These are phyloP conservation scores for Oreohelix idahoensis DNA, from an alignment of 1,140 invertebrate species.

Conservation along the genomic window DNA sequence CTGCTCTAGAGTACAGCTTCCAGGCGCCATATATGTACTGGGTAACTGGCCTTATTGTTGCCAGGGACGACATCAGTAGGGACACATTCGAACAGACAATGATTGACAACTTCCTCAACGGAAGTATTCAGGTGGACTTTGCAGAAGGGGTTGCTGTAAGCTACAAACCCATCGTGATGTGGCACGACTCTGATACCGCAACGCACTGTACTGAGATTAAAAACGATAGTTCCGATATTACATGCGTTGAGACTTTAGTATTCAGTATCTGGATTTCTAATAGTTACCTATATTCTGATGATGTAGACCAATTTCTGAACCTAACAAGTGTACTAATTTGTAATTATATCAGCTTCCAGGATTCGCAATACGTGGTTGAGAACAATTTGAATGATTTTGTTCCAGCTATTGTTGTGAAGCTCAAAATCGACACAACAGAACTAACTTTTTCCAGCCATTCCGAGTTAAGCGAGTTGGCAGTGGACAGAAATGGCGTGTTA, in stretches of 20 bases:
- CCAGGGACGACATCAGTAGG: not conserved
- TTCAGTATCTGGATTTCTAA: not conserved
- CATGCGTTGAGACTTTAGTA: not conserved
- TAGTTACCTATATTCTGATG: not conserved
- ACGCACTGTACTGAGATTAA: not conserved
- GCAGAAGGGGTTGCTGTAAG: not conserved
- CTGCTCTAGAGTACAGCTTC: not conserved
- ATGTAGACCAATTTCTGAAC: not conserved
- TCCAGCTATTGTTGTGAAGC: not conserved
- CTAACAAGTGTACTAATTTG: not conserved
- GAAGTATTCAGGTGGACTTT: not conserved
- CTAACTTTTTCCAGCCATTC: not conserved
- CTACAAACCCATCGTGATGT: not conserved
- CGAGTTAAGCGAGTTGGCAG: not conserved
- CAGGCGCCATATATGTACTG: not conserved
- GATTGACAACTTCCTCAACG: not conserved
- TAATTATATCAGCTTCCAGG: not conserved
- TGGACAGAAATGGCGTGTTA: not conserved
- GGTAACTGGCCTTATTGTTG: not conserved
- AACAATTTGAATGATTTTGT: not conserved
- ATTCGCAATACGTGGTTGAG: not conserved
- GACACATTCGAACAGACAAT: not conserved
- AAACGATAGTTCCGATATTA: not conserved
- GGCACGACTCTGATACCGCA: not conserved
- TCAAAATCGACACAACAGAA: not conserved